Conservation (phyloP, 1,140 invertebrate genomes). For the Macrosteles quadrilineatus region DNA sequence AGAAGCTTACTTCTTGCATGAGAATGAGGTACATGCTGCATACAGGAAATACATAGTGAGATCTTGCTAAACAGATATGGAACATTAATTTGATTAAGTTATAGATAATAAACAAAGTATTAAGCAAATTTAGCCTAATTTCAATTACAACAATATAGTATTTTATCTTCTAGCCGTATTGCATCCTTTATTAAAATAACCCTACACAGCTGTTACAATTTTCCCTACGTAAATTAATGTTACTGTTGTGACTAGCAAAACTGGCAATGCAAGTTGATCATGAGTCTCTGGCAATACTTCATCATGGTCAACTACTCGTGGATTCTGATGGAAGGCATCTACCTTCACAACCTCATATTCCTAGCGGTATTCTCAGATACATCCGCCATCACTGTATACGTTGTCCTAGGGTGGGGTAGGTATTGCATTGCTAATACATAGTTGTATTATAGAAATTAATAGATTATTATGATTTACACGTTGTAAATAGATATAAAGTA, state of each 20-base stretch:
- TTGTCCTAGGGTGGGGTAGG: constrained; percentile 74
- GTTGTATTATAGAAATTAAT: too few species aligned
- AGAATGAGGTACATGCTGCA: background rate
- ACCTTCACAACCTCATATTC: constrained; percentile 77
- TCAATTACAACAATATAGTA: too few species aligned
- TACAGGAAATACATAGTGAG: too few species aligned
- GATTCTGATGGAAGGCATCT: constrained; percentile 82
- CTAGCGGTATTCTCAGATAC: constrained; percentile 70
- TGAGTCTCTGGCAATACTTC: constrained; percentile 68
- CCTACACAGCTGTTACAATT: too few species aligned
- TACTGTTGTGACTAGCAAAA: constrained; percentile 50
- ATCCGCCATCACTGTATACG: constrained; percentile 64
- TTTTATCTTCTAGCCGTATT: too few species aligned
- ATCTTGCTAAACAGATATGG: too few species aligned
- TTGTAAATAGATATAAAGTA: too few species aligned
- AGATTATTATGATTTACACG: too few species aligned
- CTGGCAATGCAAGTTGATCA: constrained; percentile 71
- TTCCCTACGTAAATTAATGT: too few species aligned
- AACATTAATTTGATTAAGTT: too few species aligned
- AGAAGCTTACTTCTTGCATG: constrained; percentile 29
- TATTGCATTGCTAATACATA: constrained; percentile 47
- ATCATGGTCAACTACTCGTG: constrained; percentile 77
- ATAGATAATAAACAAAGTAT: background rate
- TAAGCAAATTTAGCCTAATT: background rate
- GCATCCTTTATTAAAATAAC: too few species aligned